Base-by-base conservation (phyloP, 2,888 invertebrate genomes). In the Gisinianus flammeolus region DNA sequence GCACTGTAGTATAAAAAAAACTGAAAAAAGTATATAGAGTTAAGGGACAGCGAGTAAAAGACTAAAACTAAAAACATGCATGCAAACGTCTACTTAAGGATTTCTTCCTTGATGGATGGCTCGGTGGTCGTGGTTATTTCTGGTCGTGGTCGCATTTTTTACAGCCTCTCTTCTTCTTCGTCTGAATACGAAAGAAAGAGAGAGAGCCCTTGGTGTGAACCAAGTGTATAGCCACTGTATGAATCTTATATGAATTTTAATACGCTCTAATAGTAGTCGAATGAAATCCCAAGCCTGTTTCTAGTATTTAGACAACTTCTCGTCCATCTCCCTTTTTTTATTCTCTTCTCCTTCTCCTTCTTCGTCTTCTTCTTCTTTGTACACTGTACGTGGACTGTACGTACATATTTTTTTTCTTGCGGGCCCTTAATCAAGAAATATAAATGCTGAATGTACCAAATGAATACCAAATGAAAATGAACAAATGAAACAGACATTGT, bases 61-160 rank as follows among this genome's bases (percentile, higher is more conserved):
- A 66, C 16, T 30, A 19, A 3, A 8, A 31, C n/a, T 10, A 67
- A 5, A 62, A 72, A n/a, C 24, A 73, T 64, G 64, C 73, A 73
- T 73, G 73, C 73, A 62, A 73, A 73, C 73, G 33, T 35, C 73
- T 62, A 73, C 73, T 73, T 73, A 64, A 73, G 64, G 73, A 62
- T 64, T 56, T 58, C 30, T 66, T 22, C 24, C 35, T 68, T 58
- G 71, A 58, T 71, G 71, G 71, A 58, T 56, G 52, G 28, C 54
- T 73, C 2, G 64, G 35, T 73, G 73, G 73, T 73, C 62, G 64
- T 58, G 62, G 73, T 73, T 58, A 73, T 62, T 73, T 54, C 72
- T 56, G 22, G 54, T 70, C 70, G 52, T 35, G 35, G 35, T 56
- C 56, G 6, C 72, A 5, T 56, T 58, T 72, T 33, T 72, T 58